Base-by-base conservation (phyloP, 1,140 invertebrate genomes). In the Ceratitis capitata region DNA sequence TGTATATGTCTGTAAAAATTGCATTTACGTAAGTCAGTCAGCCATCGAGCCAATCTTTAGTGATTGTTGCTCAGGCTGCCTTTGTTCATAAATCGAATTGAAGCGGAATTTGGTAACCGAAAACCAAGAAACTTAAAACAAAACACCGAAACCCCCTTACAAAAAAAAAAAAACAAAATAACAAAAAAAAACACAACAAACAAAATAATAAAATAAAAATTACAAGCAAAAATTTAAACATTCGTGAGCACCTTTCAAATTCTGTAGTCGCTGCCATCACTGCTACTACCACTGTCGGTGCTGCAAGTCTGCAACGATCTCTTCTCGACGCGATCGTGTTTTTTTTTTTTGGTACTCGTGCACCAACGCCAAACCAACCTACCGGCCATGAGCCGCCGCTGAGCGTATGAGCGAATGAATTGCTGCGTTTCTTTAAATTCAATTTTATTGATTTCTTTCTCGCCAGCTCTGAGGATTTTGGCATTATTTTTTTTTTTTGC, bases 221-320 rank as follows among this genome's bases (percentile, higher is more conserved):
- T 23, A 16, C 6, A 3, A 42, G 42, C n/a, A 32, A 74, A n/a
- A 10, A 78, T 45, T 45, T 45, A 45, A 26, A 78, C 69, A 78
- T 78, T 78, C 69, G 69, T 78, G 69, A 78, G 69, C 42, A 78
- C 69, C 69, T 78, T 78, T 78, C 69, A 45, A 78, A 78, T 78
- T 78, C 69, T 78, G 69, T 78, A 78, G 69, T 3, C 32, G 64
- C 69, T 45, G 69, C 23, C n/a, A 19, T 1, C n/a, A 19, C 7
- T 19, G 7, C 45, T 47, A 14, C 45, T 47, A 14, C 45, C n/a
- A 19, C 61, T 45, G 42, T 39, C 39, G 69, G 1, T 23, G n/a
- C n/a, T 78, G 69, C 69, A 78, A 45, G 42, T 78, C 69, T 78
- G 35, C 39, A 19, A 39, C 39, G 69, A 78, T 78, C 69, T 78